Base-by-base conservation (phyloP, 2,113 vertebrate species). In the Protomyctophum bolini region DNA sequence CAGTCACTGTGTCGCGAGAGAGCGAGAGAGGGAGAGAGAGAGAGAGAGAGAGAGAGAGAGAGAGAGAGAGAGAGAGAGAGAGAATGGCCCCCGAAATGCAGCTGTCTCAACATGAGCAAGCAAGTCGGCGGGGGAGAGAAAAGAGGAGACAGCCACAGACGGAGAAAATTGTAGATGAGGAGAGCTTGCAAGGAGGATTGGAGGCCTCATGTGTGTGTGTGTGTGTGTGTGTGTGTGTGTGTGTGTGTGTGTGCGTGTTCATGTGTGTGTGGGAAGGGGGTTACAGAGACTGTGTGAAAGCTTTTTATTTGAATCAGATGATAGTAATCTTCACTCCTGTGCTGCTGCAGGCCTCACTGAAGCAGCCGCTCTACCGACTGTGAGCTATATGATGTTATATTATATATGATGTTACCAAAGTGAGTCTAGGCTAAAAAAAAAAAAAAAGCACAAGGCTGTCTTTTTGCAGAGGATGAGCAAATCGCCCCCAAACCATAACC, bases 271-370 rank as follows among this genome's bases (percentile, higher is more conserved):
- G 21, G 21, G 66, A 64, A 65, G 71, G 63, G 75, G 74, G 68
- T 74, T 74, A 80, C 62, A 46, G 82, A 76, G 65, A 80, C 56
- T 49, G 47, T 66, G 63, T 66, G 63, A 76, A 74, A 60, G 67
- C 69, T 68, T 76, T 79, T 86, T 76, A 75, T 79, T 83, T 85
- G 72, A 86, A 88, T 79, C 56, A 86, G 84, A 86, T 76, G 66
- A 76, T 70, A 55, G 67, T 67, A 72, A 80, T 78, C 77, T 77
- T 66, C 69, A 86, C 52, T 77, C 15, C 49, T 68, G 1, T 62
- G 74, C 50, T 70, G 67, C 41, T n/a, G 63, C 63, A 79, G 70
- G 76, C 75, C 51, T 74, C 6, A 0, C 56, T 12, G 69, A 74
- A 69, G 77, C 21, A 49, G 58, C n/a, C 54, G 48, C 47, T 3